Base-by-base conservation (phyloP, 2,888 invertebrate genomes). In the Dyspetes luteomarginatus region DNA sequence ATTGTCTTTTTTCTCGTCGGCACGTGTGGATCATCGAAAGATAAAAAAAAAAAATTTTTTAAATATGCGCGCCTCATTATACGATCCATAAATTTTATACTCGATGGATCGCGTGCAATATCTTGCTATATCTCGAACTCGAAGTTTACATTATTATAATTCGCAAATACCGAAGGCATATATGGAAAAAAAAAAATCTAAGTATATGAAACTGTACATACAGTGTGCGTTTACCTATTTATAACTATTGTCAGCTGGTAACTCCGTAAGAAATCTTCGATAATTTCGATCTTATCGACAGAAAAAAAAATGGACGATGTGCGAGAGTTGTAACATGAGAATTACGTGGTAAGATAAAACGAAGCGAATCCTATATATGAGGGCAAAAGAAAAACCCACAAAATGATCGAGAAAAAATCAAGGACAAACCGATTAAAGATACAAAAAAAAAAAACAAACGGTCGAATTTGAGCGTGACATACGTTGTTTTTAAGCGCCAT, bases 191-290 rank as follows among this genome's bases (percentile, higher is more conserved):
- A n/a, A 48, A 48, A 81, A 84, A 74, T 71, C 24, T 9, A 69
- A 67, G 48, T 64, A 67, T 65, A 76, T 50, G 69, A 64, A 85
- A 84, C 84, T 88, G 88, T 88, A 89, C 85, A 89, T 88, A 83
- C 73, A 85, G 84, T 68, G 83, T 86, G 85, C 86, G 86, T 88
- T 87, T 86, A 86, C 85, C 86, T 84, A 86, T 85, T 87, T 87
- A 86, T 85, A 69, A 83, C 82, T 80, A 78, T 83, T 83, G 80
- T 78, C 78, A 80, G 78, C 82, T 87, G 81, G 83, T 78, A 82
- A 84, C 81, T 83, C 84, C 84, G 82, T 87, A 84, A 82, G 86
- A 82, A 85, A 83, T 81, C 86, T 88, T 86, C 83, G 85, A 85
- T 85, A 86, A 85, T 85, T 24, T 85, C 83, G 82, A 87, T 82